A percentile compares a stretch with the other conserved stretches of the same genome.
phyloP scores from a whole-genome alignment of 1,140 invertebrate genomes.

The Lamellibrachia luymesi region DNA sequence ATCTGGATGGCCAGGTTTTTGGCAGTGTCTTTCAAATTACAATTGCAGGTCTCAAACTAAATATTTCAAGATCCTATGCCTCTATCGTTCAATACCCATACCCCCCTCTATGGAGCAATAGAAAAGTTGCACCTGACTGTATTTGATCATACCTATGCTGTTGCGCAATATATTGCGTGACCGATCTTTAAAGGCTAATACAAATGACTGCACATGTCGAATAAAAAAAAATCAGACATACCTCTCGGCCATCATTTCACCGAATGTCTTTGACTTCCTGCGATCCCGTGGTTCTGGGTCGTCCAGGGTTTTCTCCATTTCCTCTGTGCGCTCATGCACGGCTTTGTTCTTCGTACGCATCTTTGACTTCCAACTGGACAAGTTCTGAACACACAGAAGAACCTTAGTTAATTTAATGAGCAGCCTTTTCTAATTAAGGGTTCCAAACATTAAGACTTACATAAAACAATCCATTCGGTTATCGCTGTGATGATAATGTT shows the following conservation, averaged over 20 bases:
- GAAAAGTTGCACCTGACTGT: too few relatives aligned
- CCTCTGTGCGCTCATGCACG: constrained; percentile 23
- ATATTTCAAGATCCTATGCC: too few relatives aligned
- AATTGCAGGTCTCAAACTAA: too few relatives aligned
- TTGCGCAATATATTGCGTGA: too few relatives aligned
- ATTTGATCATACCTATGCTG: too few relatives aligned
- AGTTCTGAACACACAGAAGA: constrained; percentile 32
- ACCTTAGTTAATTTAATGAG: not conserved
- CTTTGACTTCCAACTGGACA: constrained; percentile 20
- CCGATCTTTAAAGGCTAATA: too few relatives aligned
- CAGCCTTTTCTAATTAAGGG: not conserved
- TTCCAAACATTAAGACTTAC: not conserved
- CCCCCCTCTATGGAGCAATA: too few relatives aligned
- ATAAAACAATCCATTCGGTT: not conserved
- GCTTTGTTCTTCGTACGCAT: constrained; percentile 22
- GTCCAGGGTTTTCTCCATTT: constrained; percentile 54
- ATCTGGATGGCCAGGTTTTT: too few relatives aligned
- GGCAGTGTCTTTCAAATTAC: too few relatives aligned
- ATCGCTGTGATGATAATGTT: too few relatives aligned
- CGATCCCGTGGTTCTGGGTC: not conserved
- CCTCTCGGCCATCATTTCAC: constrained; percentile 90
- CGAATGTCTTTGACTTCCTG: constrained; percentile 82
- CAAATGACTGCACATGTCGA: too few relatives aligned
- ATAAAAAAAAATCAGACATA: constrained; percentile 47
- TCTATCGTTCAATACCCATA: too few relatives aligned